Conservation (phyloP, 2,888 invertebrate species). For the Oscheius sp. region DNA sequence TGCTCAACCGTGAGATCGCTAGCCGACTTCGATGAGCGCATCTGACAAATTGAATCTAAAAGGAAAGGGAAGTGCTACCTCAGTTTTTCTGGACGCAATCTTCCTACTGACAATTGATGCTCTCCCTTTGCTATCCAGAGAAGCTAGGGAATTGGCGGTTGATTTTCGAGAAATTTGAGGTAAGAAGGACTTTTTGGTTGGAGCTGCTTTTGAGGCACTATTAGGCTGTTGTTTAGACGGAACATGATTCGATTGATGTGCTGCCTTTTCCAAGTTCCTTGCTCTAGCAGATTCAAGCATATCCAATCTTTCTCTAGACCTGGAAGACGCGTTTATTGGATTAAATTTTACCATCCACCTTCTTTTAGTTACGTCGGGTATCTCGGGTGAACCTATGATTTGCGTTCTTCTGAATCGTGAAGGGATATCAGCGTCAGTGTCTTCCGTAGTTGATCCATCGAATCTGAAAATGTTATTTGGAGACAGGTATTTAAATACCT, state of each 20-base stretch:
- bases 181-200: conserved; percentile 30
- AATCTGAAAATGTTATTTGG: neutral
- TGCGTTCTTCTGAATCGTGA: conserved; percentile 2
- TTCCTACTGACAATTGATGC: conserved; percentile 45
- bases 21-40: conserved; percentile 26
- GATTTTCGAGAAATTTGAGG: conserved; percentile 40
- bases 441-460: conserved; percentile 35
- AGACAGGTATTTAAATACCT: no score
- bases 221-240: neutral
- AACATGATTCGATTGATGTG: neutral
- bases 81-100: conserved; percentile 42
- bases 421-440: conserved; percentile 46
- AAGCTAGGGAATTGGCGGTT: conserved; percentile 18
- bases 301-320: conserved; percentile 7
- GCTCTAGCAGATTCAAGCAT: neutral
- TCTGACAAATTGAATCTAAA: conserved; percentile 26
- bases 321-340: neutral
- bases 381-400: conserved; percentile 44
- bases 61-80: conserved; percentile 37
- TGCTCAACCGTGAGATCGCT: conserved; percentile 16
- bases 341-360: conserved; percentile 16
- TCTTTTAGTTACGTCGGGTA: conserved; percentile 44
- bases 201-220: conserved; percentile 26
- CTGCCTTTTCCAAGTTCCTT: no score
- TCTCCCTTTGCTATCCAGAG: neutral